A percentile compares a stretch with the other conserved stretches of the same genome.
These are phyloP conservation scores for Pantelozetes paolii DNA, from an alignment of 2,888 invertebrate genomes.

Conservation along the genomic window DNA sequence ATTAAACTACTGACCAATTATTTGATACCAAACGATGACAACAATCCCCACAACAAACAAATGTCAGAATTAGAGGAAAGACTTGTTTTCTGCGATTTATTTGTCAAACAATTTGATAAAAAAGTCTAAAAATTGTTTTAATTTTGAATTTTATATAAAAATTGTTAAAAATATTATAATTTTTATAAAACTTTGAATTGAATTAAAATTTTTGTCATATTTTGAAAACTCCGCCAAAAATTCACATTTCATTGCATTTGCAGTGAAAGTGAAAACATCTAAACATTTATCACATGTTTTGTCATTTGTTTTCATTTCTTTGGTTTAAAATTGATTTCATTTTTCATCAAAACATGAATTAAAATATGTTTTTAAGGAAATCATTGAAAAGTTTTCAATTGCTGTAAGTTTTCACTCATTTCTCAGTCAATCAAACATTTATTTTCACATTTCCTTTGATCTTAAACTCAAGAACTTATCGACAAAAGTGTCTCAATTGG, in stretches of 20 bases:
- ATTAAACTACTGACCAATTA: conserved; percentile 21
- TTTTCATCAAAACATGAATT: background rate
- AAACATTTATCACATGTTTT: background rate
- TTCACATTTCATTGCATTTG: too few species aligned
- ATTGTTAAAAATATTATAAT: background rate
- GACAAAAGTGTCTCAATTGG: conserved; percentile 17
- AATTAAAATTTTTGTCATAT: too few species aligned
- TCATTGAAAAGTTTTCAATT: conserved; percentile 14
- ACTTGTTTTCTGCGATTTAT: background rate
- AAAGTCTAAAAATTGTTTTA: background rate
- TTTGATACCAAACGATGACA: background rate
- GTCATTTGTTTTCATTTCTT: conserved; percentile 7
- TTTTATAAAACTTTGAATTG: background rate
- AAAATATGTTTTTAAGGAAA: conserved; percentile 20
- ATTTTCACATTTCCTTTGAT: background rate
- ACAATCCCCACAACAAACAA: background rate
- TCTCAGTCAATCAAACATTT: background rate
- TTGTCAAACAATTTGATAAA: background rate
- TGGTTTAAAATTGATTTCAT: too few species aligned
- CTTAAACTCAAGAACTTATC: background rate
- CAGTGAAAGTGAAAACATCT: too few species aligned
- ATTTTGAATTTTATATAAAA: background rate
- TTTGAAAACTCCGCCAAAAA: too few species aligned
- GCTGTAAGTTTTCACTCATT: conserved; percentile 3
- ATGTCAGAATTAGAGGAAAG: conserved; percentile 2